These are phyloP conservation scores for Siniperca undulata DNA, from an alignment of 2,797 vertebrate species.

Conservation along the genomic window DNA sequence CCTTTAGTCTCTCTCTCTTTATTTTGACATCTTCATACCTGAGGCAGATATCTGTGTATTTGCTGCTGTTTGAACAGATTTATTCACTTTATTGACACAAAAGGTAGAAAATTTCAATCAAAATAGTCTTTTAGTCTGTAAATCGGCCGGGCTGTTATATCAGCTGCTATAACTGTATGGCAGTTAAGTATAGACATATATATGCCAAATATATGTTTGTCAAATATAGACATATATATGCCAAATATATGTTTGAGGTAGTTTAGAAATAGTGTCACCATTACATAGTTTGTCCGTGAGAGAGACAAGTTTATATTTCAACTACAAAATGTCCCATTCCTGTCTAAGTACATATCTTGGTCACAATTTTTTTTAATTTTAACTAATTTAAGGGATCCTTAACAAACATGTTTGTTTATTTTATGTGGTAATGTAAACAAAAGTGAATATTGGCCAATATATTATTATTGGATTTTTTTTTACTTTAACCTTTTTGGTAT, in stretches of 20 bases:
- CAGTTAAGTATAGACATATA: background rate
- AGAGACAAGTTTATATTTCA: background rate
- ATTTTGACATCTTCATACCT: slow-evolving; percentile 32
- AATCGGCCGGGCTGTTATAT: background rate
- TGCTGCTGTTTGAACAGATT: slow-evolving; percentile 33
- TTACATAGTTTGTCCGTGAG: background rate
- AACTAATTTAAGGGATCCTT: background rate
- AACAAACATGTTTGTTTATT: background rate
- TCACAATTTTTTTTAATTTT: background rate
- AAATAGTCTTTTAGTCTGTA: background rate
- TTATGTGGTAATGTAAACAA: background rate
- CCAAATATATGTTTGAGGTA: background rate
- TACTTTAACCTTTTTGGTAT: background rate
- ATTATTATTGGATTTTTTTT: background rate
- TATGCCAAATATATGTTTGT: background rate
- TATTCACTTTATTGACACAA: slow-evolving; percentile 6
- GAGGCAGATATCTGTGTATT: slow-evolving; percentile 19
- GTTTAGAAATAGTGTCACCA: background rate
- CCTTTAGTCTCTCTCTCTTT: slow-evolving; percentile 8
- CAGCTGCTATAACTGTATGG: background rate
- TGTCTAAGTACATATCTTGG: background rate
- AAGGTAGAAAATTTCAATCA: background rate
- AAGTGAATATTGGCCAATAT: background rate
- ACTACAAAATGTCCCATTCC: background rate
- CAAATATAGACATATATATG: no score